Evolutionary conservation across 2,888 invertebrate genomes (phyloP), one percentile per base, ranked within the genome.

Genomic region (Heteromyza rotundicornis): DNA sequence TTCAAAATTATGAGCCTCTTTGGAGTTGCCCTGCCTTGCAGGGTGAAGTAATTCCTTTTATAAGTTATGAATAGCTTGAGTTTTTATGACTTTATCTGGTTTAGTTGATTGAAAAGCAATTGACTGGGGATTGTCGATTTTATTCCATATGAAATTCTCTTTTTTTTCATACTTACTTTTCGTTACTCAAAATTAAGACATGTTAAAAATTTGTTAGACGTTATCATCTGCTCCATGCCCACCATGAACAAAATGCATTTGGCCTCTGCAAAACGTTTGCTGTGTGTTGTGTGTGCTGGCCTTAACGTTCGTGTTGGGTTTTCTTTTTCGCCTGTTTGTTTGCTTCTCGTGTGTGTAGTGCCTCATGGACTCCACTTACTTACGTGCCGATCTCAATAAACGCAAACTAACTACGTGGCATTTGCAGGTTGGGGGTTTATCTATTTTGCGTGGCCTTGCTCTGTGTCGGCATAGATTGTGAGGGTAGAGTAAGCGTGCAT

Each of bases 141-240:
- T n/a, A n/a, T n/a, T n/a, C n/a, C n/a, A n/a, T n/a, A 27, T 10
- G 27, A 27, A 27, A 27, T n/a, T n/a, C n/a, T n/a, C n/a, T n/a
- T n/a, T n/a, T n/a, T n/a, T n/a, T n/a, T n/a, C n/a, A n/a, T n/a
- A n/a, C n/a, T n/a, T n/a, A n/a, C n/a, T n/a, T n/a, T n/a, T n/a
- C n/a, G n/a, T n/a, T n/a, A 40, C 16, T 40, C 10, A 47, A 40
- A 47, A 47, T 47, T 17, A 47, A 47, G 47, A 47, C 47, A 47
- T 19, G 47, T 20, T 47, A 20, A 20, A 47, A 76, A 76, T 76
- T 76, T 76, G 75, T 75, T 75, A 72, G 70, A 71, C 75, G 69
- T 74, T 76, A 76, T 76, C 74, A 70, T 72, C 69, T 72, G 72
- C 73, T 68, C 68, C 62, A 63, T 68, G 57, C 40, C 50, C 23